These are phyloP conservation scores for Callionymus lyra DNA, from an alignment of 2,113 vertebrate species.

Conservation along the genomic window DNA sequence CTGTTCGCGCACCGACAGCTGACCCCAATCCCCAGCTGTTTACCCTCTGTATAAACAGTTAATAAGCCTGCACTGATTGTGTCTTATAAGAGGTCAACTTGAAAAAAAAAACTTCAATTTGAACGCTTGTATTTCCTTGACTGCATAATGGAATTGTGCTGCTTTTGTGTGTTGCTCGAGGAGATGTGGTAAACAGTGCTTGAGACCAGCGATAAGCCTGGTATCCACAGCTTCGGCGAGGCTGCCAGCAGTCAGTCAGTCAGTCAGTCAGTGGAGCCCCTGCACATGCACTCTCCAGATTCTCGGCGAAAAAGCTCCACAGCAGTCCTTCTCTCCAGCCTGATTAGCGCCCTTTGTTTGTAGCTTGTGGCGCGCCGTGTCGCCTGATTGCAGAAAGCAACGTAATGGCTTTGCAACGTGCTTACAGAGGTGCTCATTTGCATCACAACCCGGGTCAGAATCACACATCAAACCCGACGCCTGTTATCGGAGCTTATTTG, in stretches of 20 bases:
- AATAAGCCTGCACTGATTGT: slow-evolving; percentile 38
- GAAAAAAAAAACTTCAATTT: too few species aligned
- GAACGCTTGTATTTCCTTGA: too few species aligned
- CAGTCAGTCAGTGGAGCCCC: slow-evolving; percentile 14
- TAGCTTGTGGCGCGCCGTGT: slow-evolving; percentile 33
- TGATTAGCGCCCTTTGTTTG: slow-evolving; percentile 59
- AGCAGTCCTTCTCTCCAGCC: slow-evolving; percentile 23
- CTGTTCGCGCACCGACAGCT: slow-evolving; percentile 51
- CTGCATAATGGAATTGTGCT: too few species aligned
- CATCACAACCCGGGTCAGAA: slow-evolving; percentile 25
- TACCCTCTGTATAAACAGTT: slow-evolving; percentile 52
- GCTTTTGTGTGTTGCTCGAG: too few species aligned
- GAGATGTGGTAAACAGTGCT: slow-evolving; percentile 6
- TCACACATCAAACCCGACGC: too few species aligned
- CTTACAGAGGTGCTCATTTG: slow-evolving; percentile 52
- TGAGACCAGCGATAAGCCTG: background rate
- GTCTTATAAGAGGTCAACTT: slow-evolving; percentile 20
- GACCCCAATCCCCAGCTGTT: slow-evolving; percentile 59
- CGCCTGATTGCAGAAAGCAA: slow-evolving; percentile 56
- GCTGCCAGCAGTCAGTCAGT: slow-evolving; percentile 22
- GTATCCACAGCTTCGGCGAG: slow-evolving; percentile 19
- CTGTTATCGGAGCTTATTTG: too few species aligned
- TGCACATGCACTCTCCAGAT: slow-evolving; percentile 7
- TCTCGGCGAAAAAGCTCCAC: slow-evolving; percentile 33
- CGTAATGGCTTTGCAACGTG: slow-evolving; percentile 46